Evolutionary conservation across 2,888 invertebrate species (phyloP).

Genomic region (Agrypnus murinus): DNA sequence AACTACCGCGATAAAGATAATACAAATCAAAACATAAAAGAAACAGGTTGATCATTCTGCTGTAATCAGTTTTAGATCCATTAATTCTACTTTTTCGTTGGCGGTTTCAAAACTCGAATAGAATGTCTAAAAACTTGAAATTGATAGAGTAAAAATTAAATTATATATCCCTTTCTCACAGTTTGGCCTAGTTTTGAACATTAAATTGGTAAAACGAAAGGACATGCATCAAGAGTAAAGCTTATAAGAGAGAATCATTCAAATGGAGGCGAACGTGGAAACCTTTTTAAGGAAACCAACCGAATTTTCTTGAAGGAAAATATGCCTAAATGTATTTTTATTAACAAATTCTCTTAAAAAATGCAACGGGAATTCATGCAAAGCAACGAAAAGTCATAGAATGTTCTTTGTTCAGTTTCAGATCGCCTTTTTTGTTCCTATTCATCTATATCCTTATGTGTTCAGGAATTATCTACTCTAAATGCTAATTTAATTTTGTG

Average conservation of each 20-base stretch:
- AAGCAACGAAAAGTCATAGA: neutral
- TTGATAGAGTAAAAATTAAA: too few species aligned
- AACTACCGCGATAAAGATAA: too few species aligned
- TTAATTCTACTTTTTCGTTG: neutral
- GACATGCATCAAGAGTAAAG: neutral
- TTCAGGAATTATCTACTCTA: conserved; percentile 6
- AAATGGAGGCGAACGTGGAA: neutral
- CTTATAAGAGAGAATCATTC: neutral
- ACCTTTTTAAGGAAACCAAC: conserved; percentile 13
- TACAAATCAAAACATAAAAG: too few species aligned
- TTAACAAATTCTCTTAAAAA: neutral
- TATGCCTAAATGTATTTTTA: conserved; percentile 6
- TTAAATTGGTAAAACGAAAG: neutral
- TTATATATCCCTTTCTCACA: too few species aligned
- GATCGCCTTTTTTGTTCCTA: neutral
- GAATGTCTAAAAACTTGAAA: too few species aligned
- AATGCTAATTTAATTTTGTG: conserved; percentile 13
- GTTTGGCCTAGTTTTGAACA: too few species aligned
- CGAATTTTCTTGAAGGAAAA: neutral
- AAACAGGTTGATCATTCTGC: neutral
- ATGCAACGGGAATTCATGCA: neutral
- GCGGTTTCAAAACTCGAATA: too few species aligned
- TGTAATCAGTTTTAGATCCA: conserved; percentile 8
- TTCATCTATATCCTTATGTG: neutral
- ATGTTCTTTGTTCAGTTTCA: neutral